A percentile compares a stretch with the other conserved stretches of the same genome.
Conservation (phyloP, 2,113 vertebrate genomes). For the Megalops atlanticus region DNA sequence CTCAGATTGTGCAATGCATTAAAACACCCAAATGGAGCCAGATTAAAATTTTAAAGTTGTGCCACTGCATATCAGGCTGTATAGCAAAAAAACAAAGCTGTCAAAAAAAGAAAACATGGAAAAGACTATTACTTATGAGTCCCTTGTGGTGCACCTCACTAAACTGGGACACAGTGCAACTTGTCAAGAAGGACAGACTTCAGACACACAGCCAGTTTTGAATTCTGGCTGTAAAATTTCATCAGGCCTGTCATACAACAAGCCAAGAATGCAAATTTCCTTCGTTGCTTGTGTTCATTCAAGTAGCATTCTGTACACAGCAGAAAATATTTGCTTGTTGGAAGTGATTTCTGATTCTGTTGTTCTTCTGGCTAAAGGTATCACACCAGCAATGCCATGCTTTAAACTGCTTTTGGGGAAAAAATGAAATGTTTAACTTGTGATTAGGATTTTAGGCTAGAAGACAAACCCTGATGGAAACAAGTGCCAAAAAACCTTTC, state of each 20-base stretch:
- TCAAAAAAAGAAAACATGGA: background rate
- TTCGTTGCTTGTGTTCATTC: conserved; percentile 44
- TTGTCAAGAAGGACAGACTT: conserved; percentile 26
- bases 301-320: conserved; percentile 46
- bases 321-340: conserved; percentile 43
- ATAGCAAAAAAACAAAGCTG: background rate
- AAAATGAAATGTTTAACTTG: background rate
- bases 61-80: background rate
- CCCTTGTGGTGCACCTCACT: conserved; percentile 6
- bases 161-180: conserved; percentile 31
- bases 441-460: background rate
- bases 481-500: background rate
- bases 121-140: background rate
- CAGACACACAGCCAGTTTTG: conserved; percentile 45
- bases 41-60: background rate
- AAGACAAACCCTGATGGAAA: background rate
- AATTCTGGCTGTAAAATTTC: conserved; percentile 43
- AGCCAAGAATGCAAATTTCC: conserved; percentile 69
- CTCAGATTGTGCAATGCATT: background rate
- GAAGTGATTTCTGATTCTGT: conserved; percentile 38
- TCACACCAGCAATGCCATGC: background rate
- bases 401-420: background rate
- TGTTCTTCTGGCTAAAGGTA: conserved; percentile 26
- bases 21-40: background rate
- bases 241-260: conserved; percentile 53